Evolutionary conservation across 2,888 invertebrate genomes (phyloP).

Genomic region (Torymus tubicola): DNA sequence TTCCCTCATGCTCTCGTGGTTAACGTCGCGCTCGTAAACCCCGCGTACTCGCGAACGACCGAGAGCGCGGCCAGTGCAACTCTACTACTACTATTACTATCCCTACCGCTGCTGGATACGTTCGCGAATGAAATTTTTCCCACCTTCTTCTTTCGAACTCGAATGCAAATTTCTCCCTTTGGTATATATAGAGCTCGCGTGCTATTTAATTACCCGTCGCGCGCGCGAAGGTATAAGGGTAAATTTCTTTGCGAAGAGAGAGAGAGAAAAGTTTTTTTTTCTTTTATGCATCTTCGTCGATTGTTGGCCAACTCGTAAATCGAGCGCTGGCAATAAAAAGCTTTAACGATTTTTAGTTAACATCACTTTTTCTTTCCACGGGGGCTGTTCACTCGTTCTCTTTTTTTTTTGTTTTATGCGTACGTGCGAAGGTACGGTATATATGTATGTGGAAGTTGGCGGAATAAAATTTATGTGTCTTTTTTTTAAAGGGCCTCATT

Average conservation of each 20-base stretch:
- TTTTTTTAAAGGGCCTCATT: not conserved
- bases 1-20: no score
- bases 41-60: no score
- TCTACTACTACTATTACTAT: no score
- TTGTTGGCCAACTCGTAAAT: slow-evolving; percentile 51
- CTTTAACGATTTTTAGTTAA: slow-evolving; percentile 48
- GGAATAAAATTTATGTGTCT: slow-evolving; percentile 18
- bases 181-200: slow-evolving; percentile 19
- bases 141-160: slow-evolving; percentile 31
- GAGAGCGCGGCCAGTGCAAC: no score
- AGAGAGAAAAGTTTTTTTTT: not conserved
- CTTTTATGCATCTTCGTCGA: slow-evolving; percentile 16
- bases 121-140: slow-evolving; percentile 37
- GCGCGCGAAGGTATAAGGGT: no score
- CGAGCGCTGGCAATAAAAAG: slow-evolving; percentile 29
- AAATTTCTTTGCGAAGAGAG: not conserved
- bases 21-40: no score
- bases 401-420: not conserved
- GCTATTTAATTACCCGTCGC: slow-evolving; percentile 54
- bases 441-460: not conserved
- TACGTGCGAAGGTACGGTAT: no score
- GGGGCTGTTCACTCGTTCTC: not conserved
- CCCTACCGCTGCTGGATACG: no score
- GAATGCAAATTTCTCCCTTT: slow-evolving; percentile 57
- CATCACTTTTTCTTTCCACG: not conserved